These are phyloP conservation scores for Semotilus atromaculatus DNA, from an alignment of 2,797 vertebrate species.

Conservation along the genomic window DNA sequence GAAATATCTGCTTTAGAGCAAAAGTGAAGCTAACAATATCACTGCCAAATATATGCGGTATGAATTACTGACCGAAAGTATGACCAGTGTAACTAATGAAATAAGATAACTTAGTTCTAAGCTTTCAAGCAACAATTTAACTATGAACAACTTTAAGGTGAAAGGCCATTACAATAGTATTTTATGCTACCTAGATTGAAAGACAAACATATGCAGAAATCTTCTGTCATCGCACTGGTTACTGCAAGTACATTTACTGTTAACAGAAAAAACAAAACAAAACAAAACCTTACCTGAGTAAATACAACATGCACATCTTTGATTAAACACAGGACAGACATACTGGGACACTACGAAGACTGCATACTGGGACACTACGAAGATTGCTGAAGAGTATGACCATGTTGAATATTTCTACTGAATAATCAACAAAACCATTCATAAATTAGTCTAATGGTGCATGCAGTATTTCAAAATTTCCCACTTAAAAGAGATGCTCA, in stretches of 20 bases:
- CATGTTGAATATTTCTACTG: neutral
- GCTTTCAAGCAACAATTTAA: neutral
- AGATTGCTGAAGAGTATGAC: neutral
- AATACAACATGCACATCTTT: neutral
- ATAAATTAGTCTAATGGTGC: neutral
- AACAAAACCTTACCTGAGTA: neutral
- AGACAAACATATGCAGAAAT: neutral
- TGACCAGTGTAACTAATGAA: neutral
- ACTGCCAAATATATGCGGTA: neutral
- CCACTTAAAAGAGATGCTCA: neutral
- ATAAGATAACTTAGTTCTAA: neutral
- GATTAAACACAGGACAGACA: neutral
- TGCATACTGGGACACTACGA: neutral
- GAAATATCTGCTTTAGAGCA: neutral
- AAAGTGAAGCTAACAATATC: neutral
- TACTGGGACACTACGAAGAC: neutral
- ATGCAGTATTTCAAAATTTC: neutral
- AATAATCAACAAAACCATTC: neutral
- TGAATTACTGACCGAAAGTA: neutral
- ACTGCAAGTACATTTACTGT: neutral
- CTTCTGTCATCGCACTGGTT: neutral
- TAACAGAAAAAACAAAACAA: neutral
- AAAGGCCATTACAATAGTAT: neutral
- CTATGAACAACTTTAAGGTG: neutral
- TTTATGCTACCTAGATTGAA: neutral